Evolutionary conservation across 2,888 invertebrate genomes (phyloP).

Genomic region (Pantelozetes paolii): DNA sequence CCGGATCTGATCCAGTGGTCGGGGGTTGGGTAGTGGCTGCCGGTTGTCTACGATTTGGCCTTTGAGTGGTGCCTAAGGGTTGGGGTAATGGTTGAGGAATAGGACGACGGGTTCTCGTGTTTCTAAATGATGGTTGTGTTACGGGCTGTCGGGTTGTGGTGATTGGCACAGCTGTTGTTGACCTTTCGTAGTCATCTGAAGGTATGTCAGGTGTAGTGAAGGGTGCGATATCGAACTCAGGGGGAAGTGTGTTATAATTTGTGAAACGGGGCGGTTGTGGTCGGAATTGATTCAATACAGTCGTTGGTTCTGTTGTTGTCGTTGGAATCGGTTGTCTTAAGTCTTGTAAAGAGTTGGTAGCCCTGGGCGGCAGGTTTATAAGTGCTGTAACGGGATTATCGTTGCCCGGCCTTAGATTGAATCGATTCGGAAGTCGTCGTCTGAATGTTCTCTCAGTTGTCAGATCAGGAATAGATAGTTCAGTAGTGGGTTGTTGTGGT

Average conservation of each 20-base stretch:
- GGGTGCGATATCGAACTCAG: conserved; percentile 42
- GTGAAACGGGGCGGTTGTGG: conserved; percentile 39
- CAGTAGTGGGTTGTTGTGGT: neutral
- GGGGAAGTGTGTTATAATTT: conserved; percentile 41
- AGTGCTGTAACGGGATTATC: conserved; percentile 34
- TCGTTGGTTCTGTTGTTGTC: conserved; percentile 32
- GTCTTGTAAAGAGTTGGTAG: neutral
- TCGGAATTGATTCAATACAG: conserved; percentile 6
- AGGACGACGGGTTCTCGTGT: conserved; percentile 38
- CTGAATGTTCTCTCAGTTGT: conserved; percentile 9
- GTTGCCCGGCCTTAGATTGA: conserved; percentile 29
- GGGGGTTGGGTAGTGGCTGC: conserved; percentile 39
- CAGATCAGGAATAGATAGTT: neutral
- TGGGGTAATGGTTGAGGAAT: conserved; percentile 35
- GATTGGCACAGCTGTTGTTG: conserved; percentile 34
- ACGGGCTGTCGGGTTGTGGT: conserved; percentile 43
- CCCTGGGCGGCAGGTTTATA: conserved; percentile 38
- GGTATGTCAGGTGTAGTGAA: conserved; percentile 41
- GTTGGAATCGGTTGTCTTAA: conserved; percentile 8
- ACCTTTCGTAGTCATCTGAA: conserved; percentile 35
- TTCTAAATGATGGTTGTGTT: conserved; percentile 32
- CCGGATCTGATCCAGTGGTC: conserved; percentile 33
- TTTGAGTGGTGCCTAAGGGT: conserved; percentile 43
- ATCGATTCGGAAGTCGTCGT: conserved; percentile 38
- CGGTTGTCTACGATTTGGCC: conserved; percentile 40